phyloP scores from a whole-genome alignment of 2,888 invertebrate species.

The Drosophila ustulata region DNA sequence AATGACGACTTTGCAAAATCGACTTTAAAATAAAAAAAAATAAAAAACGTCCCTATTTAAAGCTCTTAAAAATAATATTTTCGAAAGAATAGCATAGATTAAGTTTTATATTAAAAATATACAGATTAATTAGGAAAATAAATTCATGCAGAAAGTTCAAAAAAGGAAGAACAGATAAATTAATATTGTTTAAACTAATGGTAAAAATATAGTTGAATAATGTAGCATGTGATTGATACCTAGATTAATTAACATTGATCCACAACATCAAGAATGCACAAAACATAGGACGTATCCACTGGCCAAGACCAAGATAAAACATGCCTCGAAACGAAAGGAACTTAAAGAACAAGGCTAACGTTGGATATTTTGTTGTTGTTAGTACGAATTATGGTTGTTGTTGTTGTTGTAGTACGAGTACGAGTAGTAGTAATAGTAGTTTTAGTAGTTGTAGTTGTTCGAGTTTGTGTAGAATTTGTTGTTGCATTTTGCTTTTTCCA shows the following conservation, averaged over 20 bases:
- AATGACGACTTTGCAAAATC: too few relatives aligned
- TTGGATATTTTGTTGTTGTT: slow-evolving; percentile 24
- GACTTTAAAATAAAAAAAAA: too few relatives aligned
- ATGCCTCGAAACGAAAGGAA: slow-evolving; percentile 80
- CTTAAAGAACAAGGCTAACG: slow-evolving; percentile 76
- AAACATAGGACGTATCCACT: slow-evolving; percentile 58
- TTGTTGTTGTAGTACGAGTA: slow-evolving; percentile 15
- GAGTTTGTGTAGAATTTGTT: slow-evolving; percentile 32
- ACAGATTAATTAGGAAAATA: slow-evolving; percentile 9
- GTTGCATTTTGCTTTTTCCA: slow-evolving; percentile 76
- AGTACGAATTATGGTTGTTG: slow-evolving; percentile 9
- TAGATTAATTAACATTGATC: slow-evolving; percentile 77
- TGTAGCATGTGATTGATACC: slow-evolving; percentile 72
- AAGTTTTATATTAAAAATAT: too few relatives aligned
- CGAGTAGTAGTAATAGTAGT: slow-evolving; percentile 20
- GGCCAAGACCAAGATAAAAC: slow-evolving; percentile 65
- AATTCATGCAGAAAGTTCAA: slow-evolving; percentile 23
- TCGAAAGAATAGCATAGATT: too few relatives aligned
- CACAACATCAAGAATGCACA: slow-evolving; percentile 84
- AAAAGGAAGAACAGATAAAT: not conserved
- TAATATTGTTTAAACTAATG: not conserved
- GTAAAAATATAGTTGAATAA: slow-evolving; percentile 28
- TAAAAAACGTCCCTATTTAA: too few relatives aligned
- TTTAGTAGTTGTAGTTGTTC: slow-evolving; percentile 9
- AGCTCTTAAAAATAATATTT: too few relatives aligned